phyloP scores from a whole-genome alignment of 92 coral and sea anemone species.

The Porites cylindrica region DNA sequence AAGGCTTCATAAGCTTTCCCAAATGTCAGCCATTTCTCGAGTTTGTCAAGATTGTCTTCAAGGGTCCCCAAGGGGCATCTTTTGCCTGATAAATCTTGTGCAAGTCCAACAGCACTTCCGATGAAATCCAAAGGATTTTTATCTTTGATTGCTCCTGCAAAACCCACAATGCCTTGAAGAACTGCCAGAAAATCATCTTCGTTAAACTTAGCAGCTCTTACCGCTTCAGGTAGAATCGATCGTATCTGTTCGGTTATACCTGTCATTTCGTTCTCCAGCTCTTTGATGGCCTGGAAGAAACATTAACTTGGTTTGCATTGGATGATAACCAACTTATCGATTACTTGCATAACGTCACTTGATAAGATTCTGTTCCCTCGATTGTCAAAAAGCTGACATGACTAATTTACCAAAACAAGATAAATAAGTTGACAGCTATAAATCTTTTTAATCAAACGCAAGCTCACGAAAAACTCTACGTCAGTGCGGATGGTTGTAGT shows the following conservation, averaged over 20 bases:
- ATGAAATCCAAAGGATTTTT: neutral
- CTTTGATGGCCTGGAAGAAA: neutral
- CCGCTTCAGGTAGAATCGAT: neutral
- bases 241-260: neutral
- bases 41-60: neutral
- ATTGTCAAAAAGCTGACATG: no score
- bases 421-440: no score
- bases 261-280: neutral
- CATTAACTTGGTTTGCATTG: neutral
- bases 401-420: no score
- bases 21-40: conserved; percentile 2
- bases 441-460: no score
- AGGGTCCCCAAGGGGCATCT: neutral
- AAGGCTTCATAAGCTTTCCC: neutral
- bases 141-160: neutral
- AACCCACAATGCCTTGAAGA: neutral
- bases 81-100: no score
- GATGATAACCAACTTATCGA: no score
- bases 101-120: neutral
- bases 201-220: neutral
- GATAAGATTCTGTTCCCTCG: no score
- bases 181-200: neutral
- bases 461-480: no score
- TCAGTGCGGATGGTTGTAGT: no score
- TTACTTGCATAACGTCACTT: no score